Evolutionary conservation across 1,140 invertebrate genomes (phyloP), one percentile per base, ranked within the genome.

Genomic region (Zaprionus lachaisei): DNA sequence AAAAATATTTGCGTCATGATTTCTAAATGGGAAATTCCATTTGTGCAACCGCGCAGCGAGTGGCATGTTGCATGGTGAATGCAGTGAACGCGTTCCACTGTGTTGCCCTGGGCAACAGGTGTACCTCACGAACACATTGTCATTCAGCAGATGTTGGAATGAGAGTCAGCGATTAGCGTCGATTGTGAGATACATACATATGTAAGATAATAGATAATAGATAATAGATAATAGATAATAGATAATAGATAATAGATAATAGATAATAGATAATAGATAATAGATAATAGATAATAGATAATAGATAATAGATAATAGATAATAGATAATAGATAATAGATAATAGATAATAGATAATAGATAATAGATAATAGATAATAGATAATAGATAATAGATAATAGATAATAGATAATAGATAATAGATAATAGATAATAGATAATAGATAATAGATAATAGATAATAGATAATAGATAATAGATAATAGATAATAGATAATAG

Each of bases 1-100:
- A 22, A 65, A 71, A 79, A 66, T 72, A 66, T 77, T 38, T 57
- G 70, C 38, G 47, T 62, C 34, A 71, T 78, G 63, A 67, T 75
- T 71, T 56, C 57, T 20, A 38, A 41, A 20, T 28, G 28, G n/a
- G n/a, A 37, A 47, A 71, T 71, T 65, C 37, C 44, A 76, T 26
- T 61, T 71, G 41, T 51, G 41, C 72, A 63, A 57, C 58, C 60
- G 5, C 70, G 51, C 26, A 15, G 41, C 44, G 37, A 17, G 17
- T 56, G 15, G 34, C 44, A 37, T 65, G 54, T 41, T 62, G 37
- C 37, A 54, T 31, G 65, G 70, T 77, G 78, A 15, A 41, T 44
- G 56, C 56, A 15, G 26, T 31, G 20, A 58, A 12, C 6, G 41
- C n/a, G n/a, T 47, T 47, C 7, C n/a, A 7, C 17, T 0, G n/a